Evolutionary conservation across 1,140 invertebrate genomes (phyloP), one percentile per base, ranked within the genome.

Genomic region (Tribolium madens): DNA sequence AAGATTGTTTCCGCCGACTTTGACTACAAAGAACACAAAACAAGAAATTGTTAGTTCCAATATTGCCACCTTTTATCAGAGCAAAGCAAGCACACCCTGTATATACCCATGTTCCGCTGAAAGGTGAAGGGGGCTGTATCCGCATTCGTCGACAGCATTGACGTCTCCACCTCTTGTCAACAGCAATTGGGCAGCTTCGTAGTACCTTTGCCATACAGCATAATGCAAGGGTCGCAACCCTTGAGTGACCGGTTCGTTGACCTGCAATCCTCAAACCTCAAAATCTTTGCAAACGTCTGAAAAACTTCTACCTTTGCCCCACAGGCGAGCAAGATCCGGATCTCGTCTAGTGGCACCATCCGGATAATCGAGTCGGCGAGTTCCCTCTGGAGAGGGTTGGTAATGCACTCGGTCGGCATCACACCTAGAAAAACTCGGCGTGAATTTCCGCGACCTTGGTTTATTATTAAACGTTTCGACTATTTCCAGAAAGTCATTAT

Each of bases 201-300:
- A 88, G 85, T 97, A 93, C 9, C 91, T 87, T 82, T 95, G 93
- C 91, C 95, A 97, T 52, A 96, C 94, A 0, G 96, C 96, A 85
- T 97, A 98, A 85, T 97, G 96, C n/a, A 98, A 86, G 0, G 96
- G 95, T 53, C 92, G 90, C 18, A 97, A 87, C 4, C 95, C 96
- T 86, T 94, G 92, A 2, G 92, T 93, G 10, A 93, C 92, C 10
- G 91, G 89, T 80, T 93, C 92, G 81, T 93, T 93, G 3, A 92
- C 91, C 89, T 91, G 78, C 7, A 79, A 47, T 70, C 17, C 14
- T 31, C 6, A 3, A 9, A n/a, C n/a, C 6, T 42, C 0, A 42
- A 10, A 42, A 9, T 52, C 9, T 4, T 57, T 17, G 36, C 14
- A 21, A 7, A 17, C 12, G 2, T 12, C 4, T 42, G 1, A 18